A percentile compares a stretch with the other conserved stretches of the same genome.
These are phyloP conservation scores for Macroramphosus scolopax DNA, from an alignment of 2,797 vertebrate species.

Conservation along the genomic window DNA sequence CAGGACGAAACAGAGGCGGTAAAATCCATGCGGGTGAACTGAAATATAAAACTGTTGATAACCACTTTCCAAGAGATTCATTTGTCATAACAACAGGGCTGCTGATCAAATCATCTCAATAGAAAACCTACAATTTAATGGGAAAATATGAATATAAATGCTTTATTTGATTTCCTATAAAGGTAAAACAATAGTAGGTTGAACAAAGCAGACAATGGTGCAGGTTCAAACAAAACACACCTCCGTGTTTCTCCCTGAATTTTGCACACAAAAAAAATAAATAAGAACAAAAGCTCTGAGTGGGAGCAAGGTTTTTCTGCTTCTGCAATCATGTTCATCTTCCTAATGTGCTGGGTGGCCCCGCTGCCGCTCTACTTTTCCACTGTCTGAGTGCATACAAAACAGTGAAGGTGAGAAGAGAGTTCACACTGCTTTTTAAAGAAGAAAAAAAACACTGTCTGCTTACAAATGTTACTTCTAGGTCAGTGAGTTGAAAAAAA, in stretches of 20 bases:
- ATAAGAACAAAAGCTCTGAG: constrained; percentile 1
- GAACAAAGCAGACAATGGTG: constrained; percentile 11
- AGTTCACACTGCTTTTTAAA: constrained; percentile 22
- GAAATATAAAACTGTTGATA: constrained; percentile 25
- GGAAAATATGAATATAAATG: too few species aligned
- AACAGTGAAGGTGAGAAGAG: constrained; percentile 25
- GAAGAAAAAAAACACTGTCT: constrained; percentile 23
- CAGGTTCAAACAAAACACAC: constrained; percentile 1
- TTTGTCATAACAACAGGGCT: constrained; percentile 43
- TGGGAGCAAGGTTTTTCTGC: not conserved
- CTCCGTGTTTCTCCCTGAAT: not conserved
- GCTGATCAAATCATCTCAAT: constrained; percentile 33
- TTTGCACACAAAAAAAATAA: constrained; percentile 10
- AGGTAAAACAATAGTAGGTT: constrained; percentile 1
- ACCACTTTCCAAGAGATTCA: constrained; percentile 25
- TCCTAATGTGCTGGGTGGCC: not conserved
- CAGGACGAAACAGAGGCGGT: constrained; percentile 3
- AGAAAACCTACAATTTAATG: constrained; percentile 8
- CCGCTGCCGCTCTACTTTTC: constrained; percentile 6
- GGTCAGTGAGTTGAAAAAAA: constrained; percentile 56
- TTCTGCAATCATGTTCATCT: constrained; percentile 6
- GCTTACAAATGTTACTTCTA: constrained; percentile 53
- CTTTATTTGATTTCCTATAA: too few species aligned
- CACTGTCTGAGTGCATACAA: constrained; percentile 39
- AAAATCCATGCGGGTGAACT: constrained; percentile 6